Evolutionary conservation across 2,113 vertebrate species (phyloP).

Genomic region (Atractosteus spatula): DNA sequence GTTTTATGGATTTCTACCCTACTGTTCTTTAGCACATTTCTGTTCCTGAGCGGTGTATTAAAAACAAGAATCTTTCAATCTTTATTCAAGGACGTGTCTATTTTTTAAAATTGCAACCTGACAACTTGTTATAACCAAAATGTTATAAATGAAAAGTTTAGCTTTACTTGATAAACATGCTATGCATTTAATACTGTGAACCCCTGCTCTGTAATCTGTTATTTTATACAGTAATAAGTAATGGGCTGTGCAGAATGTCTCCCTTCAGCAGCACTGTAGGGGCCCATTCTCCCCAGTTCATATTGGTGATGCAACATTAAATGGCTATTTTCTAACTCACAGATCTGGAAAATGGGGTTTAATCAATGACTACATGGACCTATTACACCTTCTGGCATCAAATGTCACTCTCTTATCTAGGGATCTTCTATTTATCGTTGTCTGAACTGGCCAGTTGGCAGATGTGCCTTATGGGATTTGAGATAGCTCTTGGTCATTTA

Average conservation of each 20-base stretch:
- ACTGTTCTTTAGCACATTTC: too few species aligned
- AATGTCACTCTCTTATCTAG: slow-evolving; percentile 42
- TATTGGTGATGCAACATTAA: slow-evolving; percentile 46
- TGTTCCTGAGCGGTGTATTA: too few species aligned
- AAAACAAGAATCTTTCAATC: too few species aligned
- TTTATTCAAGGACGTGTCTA: too few species aligned
- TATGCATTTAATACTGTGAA: too few species aligned
- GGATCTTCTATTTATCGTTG: slow-evolving; percentile 13
- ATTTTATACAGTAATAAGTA: background rate
- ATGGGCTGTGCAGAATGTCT: background rate
- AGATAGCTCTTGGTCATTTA: slow-evolving; percentile 8
- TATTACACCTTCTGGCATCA: slow-evolving; percentile 36
- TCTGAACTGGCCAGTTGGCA: slow-evolving; percentile 11
- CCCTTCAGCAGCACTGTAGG: background rate
- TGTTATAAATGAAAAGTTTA: too few species aligned
- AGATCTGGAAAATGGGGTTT: slow-evolving; percentile 60
- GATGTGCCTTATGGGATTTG: slow-evolving; percentile 2
- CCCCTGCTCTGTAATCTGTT: background rate
- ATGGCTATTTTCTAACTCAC: slow-evolving; percentile 59
- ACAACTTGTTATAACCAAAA: too few species aligned
- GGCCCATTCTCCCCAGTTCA: slow-evolving; percentile 26
- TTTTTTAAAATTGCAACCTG: too few species aligned
- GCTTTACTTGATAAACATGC: too few species aligned
- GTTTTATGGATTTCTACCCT: too few species aligned
- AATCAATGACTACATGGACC: slow-evolving; percentile 58